Evolutionary conservation across 2,113 vertebrate species (phyloP).

Genomic region (Trematomus loennbergii): DNA sequence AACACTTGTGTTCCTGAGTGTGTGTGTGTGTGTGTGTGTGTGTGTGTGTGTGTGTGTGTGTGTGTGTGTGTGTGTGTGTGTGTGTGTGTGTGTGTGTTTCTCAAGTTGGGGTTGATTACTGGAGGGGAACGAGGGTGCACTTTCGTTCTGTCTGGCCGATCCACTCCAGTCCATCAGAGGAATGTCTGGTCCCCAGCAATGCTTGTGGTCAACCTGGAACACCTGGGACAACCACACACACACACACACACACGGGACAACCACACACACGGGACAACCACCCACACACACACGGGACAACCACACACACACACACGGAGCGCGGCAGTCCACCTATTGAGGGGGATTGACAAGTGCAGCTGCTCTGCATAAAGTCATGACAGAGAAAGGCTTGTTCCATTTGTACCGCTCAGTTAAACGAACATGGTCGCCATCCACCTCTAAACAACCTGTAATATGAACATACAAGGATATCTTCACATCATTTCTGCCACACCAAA

Average conservation of each 20-base stretch:
- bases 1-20: neutral
- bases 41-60: neutral
- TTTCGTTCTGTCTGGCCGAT: slow-evolving; percentile 62
- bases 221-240: slow-evolving; percentile 59
- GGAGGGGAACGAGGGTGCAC: slow-evolving; percentile 47
- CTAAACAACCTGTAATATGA: slow-evolving; percentile 15
- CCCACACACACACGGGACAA: slow-evolving; percentile 16
- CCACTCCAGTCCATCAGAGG: slow-evolving; percentile 70
- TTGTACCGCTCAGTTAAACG: slow-evolving; percentile 55
- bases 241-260: slow-evolving; percentile 14
- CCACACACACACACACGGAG: neutral
- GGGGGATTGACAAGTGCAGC: slow-evolving; percentile 54
- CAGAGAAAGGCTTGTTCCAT: slow-evolving; percentile 61
- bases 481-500: slow-evolving; percentile 12
- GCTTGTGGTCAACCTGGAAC: slow-evolving; percentile 63
- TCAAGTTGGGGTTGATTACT: slow-evolving; percentile 28
- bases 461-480: neutral
- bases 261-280: slow-evolving; percentile 21
- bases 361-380: slow-evolving; percentile 41
- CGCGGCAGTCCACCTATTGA: slow-evolving; percentile 37
- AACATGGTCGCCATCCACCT: slow-evolving; percentile 8
- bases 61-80: slow-evolving; percentile 6
- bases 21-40: slow-evolving; percentile 3
- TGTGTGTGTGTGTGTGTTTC: neutral
- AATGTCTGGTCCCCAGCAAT: slow-evolving; percentile 69